phyloP scores from a whole-genome alignment of 2,113 vertebrate genomes.

The Anolis carolinensis region DNA sequence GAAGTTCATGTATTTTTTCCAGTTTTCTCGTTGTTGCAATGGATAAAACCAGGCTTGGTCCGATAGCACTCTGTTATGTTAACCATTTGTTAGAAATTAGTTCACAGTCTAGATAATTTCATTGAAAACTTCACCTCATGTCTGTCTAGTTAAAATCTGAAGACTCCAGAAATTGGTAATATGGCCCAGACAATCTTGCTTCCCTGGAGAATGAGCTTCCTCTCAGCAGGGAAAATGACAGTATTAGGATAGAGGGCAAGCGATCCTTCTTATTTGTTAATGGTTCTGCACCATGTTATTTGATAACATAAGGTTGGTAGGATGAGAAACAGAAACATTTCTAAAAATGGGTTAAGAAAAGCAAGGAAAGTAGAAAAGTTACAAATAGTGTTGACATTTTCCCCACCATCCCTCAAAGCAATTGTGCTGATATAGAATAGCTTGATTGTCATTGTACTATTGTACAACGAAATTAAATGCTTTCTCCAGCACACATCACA shows the following conservation, averaged over 20 bases:
- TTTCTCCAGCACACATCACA: too few species aligned
- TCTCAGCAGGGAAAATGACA: neutral
- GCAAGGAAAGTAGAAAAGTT: neutral
- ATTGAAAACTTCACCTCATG: neutral
- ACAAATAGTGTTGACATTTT: too few species aligned
- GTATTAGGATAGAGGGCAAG: neutral
- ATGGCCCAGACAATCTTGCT: neutral
- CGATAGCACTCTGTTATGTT: neutral
- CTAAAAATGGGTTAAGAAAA: neutral
- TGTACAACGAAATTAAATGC: too few species aligned
- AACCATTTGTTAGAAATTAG: neutral
- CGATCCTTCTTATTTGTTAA: neutral
- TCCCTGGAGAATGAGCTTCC: neutral
- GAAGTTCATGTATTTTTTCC: too few species aligned
- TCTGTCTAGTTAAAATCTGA: neutral
- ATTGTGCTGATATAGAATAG: neutral
- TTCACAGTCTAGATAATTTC: neutral
- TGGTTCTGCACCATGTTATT: neutral
- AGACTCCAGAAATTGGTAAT: neutral
- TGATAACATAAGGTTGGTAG: neutral
- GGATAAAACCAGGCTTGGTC: neutral
- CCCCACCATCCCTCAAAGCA: neutral
- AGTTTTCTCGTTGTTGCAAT: neutral
- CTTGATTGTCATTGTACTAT: too few species aligned
- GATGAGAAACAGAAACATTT: neutral